Evolutionary conservation across 2,888 invertebrate genomes (phyloP).

Genomic region (Lycophotia porphyrea): DNA sequence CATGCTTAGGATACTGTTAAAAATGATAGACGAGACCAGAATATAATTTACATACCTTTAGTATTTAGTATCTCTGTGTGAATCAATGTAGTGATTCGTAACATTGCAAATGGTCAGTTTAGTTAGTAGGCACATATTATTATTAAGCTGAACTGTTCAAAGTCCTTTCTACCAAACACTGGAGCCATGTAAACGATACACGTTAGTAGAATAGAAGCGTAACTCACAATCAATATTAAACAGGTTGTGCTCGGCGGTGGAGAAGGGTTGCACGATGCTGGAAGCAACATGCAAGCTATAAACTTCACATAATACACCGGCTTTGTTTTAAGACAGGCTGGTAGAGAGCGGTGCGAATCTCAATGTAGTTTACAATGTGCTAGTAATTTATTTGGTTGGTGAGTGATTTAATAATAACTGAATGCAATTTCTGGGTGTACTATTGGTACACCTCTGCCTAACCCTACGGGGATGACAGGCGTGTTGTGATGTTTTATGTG

Average conservation of each 20-base stretch:
- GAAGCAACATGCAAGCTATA: slow-evolving; percentile 69
- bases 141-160: background rate
- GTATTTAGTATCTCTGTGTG: background rate
- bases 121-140: background rate
- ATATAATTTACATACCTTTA: slow-evolving; percentile 19
- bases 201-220: slow-evolving; percentile 50
- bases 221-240: slow-evolving; percentile 70
- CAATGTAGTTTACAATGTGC: background rate
- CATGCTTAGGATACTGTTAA: no score
- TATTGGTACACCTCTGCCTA: no score
- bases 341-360: slow-evolving; percentile 22
- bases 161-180: background rate
- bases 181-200: slow-evolving; percentile 3
- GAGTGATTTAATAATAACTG: background rate
- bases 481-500: no score
- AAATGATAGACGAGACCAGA: no score
- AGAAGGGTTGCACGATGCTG: slow-evolving; percentile 66
- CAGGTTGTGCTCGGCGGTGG: slow-evolving; percentile 55
- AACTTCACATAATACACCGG: slow-evolving; percentile 28
- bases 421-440: no score
- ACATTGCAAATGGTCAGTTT: no score
- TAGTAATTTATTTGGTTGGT: slow-evolving; percentile 19
- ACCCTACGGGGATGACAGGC: no score
- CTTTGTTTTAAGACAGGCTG: slow-evolving; percentile 2
- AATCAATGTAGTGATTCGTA: background rate